phyloP scores from a whole-genome alignment of 2,797 vertebrate genomes.

The Galaxias olidus region DNA sequence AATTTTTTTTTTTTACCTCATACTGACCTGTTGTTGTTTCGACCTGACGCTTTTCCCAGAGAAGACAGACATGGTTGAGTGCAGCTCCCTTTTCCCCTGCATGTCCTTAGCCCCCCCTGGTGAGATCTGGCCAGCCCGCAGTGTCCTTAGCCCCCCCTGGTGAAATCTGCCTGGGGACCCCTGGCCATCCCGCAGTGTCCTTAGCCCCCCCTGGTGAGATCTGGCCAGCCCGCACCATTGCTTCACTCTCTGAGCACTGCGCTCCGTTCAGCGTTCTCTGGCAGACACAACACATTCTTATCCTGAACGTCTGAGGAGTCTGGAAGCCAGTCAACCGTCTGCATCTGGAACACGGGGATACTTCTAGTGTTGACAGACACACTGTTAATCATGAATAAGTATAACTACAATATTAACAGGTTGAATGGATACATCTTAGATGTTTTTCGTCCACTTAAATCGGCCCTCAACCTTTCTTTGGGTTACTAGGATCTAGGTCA shows the following conservation, averaged over 20 bases:
- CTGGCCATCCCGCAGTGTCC: no score
- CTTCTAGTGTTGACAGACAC: background rate
- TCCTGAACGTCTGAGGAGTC: background rate
- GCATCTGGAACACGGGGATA: background rate
- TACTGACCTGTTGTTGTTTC: slow-evolving; percentile 40
- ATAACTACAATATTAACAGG: no score
- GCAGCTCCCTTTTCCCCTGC: slow-evolving; percentile 64
- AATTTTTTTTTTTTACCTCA: slow-evolving; percentile 20
- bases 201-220: slow-evolving; percentile 49
- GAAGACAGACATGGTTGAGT: slow-evolving; percentile 63
- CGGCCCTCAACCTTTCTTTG: no score
- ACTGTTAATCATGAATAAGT: no score
- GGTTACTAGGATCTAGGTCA: no score
- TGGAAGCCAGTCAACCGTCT: background rate
- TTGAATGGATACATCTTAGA: no score
- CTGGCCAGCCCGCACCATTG: slow-evolving; percentile 16
- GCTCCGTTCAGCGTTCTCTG: slow-evolving; percentile 17
- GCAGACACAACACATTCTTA: background rate
- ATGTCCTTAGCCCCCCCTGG: slow-evolving; percentile 54
- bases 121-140: no score
- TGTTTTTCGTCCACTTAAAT: no score
- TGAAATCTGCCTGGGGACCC: slow-evolving; percentile 41
- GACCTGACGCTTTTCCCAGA: slow-evolving; percentile 49
- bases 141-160: slow-evolving; percentile 54
- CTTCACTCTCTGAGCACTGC: slow-evolving; percentile 8